Evolutionary conservation across 2,113 vertebrate species (phyloP), one percentile per base, ranked within the genome.

Genomic region (Passer domesticus): DNA sequence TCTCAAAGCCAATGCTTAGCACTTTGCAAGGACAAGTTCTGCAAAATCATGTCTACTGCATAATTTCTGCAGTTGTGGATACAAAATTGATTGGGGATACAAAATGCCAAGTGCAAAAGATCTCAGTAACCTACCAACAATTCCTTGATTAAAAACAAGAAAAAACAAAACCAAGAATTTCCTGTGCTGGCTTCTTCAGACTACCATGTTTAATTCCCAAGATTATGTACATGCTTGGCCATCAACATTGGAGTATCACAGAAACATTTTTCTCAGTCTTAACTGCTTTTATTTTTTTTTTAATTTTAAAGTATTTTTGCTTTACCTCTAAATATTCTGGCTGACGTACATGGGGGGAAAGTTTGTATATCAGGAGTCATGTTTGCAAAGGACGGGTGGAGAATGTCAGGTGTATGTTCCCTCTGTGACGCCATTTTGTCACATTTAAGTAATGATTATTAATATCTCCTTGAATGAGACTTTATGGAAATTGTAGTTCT

Each of bases 391-490:
- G 35, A 60, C 80, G 19, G 2, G n/a, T 49, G 28, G 28, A 85
- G 58, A 89, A 53, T 53, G 43, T 73, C 68, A 79, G 35, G 62
- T 87, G 28, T 64, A 67, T 15, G 4, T 83, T 95, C 19, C n/a
- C 35, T 89, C 44, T 94, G 35, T 82, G 50, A 77, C 88, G 67
- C 46, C 41, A 58, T 78, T 63, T 35, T 92, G 49, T 80, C 37
- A 19, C 25, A 78, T 53, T 77, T 92, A 91, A 89, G 91, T 90
- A 83, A 91, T 68, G 59, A 69, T 69, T 80, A 83, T 92, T 95
- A 96, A 79, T 93, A 94, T 75, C 47, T 96, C 62, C 69, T 89
- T 79, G 86, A 89, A 84, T 85, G 64, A 95, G 89, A 69, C 74
- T 87, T 70, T 20, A 68, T 82, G 66, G 64, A 96, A 95, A 94